Base-by-base conservation (phyloP, 1,140 invertebrate species). In the Stegodyphus mimosarum region DNA sequence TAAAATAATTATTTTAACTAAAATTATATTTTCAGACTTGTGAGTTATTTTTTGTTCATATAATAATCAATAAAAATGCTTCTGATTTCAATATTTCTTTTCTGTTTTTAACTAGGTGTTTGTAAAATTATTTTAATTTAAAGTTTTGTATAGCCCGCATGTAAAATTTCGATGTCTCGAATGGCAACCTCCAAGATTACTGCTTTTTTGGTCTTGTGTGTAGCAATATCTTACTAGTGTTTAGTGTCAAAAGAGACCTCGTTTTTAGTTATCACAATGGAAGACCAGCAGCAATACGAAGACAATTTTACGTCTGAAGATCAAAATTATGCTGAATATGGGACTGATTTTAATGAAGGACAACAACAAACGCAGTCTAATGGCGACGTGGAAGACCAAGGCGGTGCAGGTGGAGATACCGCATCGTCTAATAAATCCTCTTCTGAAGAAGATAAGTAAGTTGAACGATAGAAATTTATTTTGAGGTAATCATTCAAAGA, bases 231-330 rank as follows among this genome's bases (percentile, higher is more conserved):
- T 33, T 33, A 33, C 33, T 33, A 33, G 33, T 33, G 33, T 33
- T 33, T 33, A 33, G 33, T 33, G 55, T 10, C 55, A 60, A 60
- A 74, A 63, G n/a, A 73, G 73, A 15, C 55, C 52, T 55, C n/a
- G 2, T 13, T 64, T 49, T 83, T 73, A 72, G 53, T 72, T 49
- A 10, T 15, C 55, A 66, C 64, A n/a, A 83, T 83, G 79, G 69
- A 79, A 69, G 76, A 79, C 49, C 76, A 79, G 18, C 76, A 79
- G 51, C 76, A 83, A 63, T 83, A 83, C 79, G 79, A 83, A 71
- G 79, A 83, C 70, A 83, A 83, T 83, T 83, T 72, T 74, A 83
- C 79, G 53, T 83, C 79, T n/a, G 79, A 83, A 83, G 79, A 83
- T 72, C 79, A 83, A 83, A 83, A 74, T 83, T 83, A 71, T 73